Base-by-base conservation (phyloP, 2,113 vertebrate species). In the Neolamprologus sp. region DNA sequence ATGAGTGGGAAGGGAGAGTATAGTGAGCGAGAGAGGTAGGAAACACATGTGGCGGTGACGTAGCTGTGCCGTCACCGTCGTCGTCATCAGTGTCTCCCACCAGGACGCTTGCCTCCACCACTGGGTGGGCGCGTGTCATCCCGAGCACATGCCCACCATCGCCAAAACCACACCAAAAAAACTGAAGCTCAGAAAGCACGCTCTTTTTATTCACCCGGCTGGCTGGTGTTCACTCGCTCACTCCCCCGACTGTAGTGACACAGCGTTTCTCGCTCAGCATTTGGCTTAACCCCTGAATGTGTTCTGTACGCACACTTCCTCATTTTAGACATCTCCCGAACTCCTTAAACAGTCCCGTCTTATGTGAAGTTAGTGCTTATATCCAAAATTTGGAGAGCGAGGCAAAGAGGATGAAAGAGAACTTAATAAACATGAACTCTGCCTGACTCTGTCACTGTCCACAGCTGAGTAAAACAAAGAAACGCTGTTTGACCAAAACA, bases 1-100 rank as follows among this genome's bases (percentile, higher is more conserved):
- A 95, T 94, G 85, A 92, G 93, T 6, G 42, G 81, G 84, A 78
- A 73, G 87, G 63, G 82, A 92, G 88, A 83, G 89, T 83, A 68
- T 68, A 81, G 85, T 81, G 92, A 91, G 91, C 63, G 83, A 88
- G 89, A 91, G 92, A 90, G 93, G 89, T 84, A 89, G 91, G 91
- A 94, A 91, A 92, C 89, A 93, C 90, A 89, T 86, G 92, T 89
- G 84, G 93, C 79, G 68, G 81, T 96, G 93, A 96, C 91, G 90
- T 91, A 84, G 88, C 85, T 33, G 86, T 88, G 37, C 55, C 92
- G 63, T 96, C 89, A 37, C 82, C 83, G 9, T 87, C 78, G 80
- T 71, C 82, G 21, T 87, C 78, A 83, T 78, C 80, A 23, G 87
- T 78, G 88, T 91, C 83, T 91, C 92, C 91, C 90, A 90, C 88